Evolutionary conservation across 2,888 invertebrate genomes (phyloP).

Genomic region (Xylota segnis): DNA sequence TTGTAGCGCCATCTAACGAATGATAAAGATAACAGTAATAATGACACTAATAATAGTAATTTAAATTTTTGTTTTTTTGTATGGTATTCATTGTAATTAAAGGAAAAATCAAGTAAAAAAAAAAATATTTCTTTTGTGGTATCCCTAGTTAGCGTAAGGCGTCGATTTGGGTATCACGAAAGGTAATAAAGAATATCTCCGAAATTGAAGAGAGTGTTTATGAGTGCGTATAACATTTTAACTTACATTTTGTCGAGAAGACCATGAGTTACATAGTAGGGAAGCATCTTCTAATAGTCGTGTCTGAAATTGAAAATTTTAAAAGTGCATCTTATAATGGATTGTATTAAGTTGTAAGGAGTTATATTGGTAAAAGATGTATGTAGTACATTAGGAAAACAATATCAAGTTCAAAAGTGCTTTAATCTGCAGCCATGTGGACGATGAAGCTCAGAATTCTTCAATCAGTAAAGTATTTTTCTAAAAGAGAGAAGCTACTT

Average conservation of each 20-base stretch:
- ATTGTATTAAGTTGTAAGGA: not conserved
- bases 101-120: not conserved
- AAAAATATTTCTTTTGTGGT: not conserved
- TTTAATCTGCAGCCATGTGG: too few relatives aligned
- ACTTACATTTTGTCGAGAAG: constrained; percentile 95
- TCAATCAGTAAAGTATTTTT: too few relatives aligned
- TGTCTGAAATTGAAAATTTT: constrained; percentile 88
- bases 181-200: not conserved
- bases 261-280: constrained; percentile 96
- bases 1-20: constrained; percentile 74
- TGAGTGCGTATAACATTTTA: constrained; percentile 41
- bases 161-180: not conserved
- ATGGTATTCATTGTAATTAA: not conserved
- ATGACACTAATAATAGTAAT: constrained; percentile 35
- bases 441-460: too few relatives aligned
- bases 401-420: too few relatives aligned
- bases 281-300: constrained; percentile 95
- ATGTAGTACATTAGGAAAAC: too few relatives aligned
- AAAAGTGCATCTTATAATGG: constrained; percentile 35
- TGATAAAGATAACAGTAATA: constrained; percentile 63
- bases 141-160: constrained; percentile 1
- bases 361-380: too few relatives aligned
- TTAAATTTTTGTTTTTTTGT: constrained; percentile 2
- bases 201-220: not conserved
- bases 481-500: too few relatives aligned